Evolutionary conservation across 2,113 vertebrate genomes (phyloP), one percentile per base, ranked within the genome.

Genomic region (Entomyzon cyanotis): DNA sequence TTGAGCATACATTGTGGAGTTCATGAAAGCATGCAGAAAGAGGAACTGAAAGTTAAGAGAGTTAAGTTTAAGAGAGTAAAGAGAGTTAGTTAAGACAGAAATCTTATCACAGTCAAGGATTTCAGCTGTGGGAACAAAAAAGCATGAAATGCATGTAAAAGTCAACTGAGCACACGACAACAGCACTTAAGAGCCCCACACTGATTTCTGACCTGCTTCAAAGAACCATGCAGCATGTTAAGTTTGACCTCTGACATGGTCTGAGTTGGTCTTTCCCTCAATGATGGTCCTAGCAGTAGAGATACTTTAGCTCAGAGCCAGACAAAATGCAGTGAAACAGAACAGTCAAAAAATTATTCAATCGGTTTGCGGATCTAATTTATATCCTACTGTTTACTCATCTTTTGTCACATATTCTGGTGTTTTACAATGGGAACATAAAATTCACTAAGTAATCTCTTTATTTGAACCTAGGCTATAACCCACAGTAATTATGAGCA

Each of bases 231-330:
- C 15, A 28, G 30, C 11, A 56, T 88, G 81, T 70, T 77, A 84
- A 76, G 75, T 70, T n/a, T 96, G 87, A 93, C 78, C 90, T 90
- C 58, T 93, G 82, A 90, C 46, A 77, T 30, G 75, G 91, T 65
- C 92, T 80, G 75, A 77, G 67, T 41, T 77, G 68, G 47, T 46
- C 75, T 80, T 90, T 90, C 47, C 63, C 46, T 79, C 62, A 60
- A 6, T 16, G 35, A 74, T 15, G 27, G 42, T 46, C 27, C 39
- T 62, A 77, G 52, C 70, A 60, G 78, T 7, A 59, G 33, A 85
- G 21, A 24, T 12, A 47, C 37, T 86, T 74, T 50, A 90, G 39
- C 42, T 91, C 67, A 73, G 1, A 86, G 42, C 35, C 17, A 58
- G 58, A 27, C 47, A 85, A 91, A 91, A 94, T 15, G 25, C 56